A percentile compares a stretch with the other conserved stretches of the same genome.
Evolutionary conservation across 2,113 vertebrate genomes (phyloP).

Genomic region (Microcebus murinus): DNA sequence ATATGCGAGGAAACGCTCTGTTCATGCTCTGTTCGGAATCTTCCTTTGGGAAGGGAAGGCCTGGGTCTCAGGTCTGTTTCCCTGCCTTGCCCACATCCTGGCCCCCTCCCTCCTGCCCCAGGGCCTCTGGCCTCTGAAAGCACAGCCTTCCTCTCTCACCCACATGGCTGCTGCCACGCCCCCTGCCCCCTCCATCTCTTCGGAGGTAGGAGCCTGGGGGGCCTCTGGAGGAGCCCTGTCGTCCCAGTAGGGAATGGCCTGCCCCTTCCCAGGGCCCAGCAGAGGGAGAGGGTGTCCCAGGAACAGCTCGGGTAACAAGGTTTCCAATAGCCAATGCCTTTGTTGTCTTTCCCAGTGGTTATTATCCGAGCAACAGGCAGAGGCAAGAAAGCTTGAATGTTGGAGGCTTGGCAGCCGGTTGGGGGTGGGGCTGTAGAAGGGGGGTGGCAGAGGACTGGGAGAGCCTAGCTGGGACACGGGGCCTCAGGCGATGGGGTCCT

Average conservation of each 20-base stretch:
- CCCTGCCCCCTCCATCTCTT: not conserved
- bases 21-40: constrained; percentile 22
- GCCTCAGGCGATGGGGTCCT: not conserved
- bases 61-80: constrained; percentile 32
- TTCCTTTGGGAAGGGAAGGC: constrained; percentile 34
- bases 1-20: constrained; percentile 63
- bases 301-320: constrained; percentile 22
- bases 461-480: not conserved
- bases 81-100: not conserved
- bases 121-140: not conserved
- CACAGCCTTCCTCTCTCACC: not conserved
- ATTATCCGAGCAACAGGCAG: constrained; percentile 68
- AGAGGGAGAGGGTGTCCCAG: not conserved
- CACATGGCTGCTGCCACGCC: not conserved
- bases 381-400: constrained; percentile 39
- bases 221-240: not conserved
- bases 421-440: constrained; percentile 21
- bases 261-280: constrained; percentile 25
- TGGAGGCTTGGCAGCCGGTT: constrained; percentile 34
- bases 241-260: not conserved
- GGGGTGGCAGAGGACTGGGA: not conserved
- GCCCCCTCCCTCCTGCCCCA: not conserved
- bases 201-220: not conserved
- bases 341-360: constrained; percentile 70
- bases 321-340: constrained; percentile 62